Evolutionary conservation across 2,888 invertebrate genomes (phyloP).

Genomic region (Epinotia bilunana): DNA sequence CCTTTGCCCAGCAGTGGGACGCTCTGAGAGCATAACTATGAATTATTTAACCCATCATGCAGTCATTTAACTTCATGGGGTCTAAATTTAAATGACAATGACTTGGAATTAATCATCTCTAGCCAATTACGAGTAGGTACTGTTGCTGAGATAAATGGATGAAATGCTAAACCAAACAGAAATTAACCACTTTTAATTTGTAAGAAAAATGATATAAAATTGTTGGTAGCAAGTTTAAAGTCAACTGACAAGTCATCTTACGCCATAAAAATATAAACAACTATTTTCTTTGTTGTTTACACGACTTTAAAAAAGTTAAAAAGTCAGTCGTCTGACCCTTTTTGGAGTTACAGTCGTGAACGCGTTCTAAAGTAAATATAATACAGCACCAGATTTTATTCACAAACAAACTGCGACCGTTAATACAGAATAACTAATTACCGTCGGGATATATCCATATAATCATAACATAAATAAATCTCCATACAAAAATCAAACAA

Average conservation of each 20-base stretch:
- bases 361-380: slow-evolving; percentile 36
- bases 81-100: not conserved
- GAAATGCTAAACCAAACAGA: too few relatives aligned
- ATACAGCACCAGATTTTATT: slow-evolving; percentile 47
- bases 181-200: too few relatives aligned
- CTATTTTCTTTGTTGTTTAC: slow-evolving; percentile 22
- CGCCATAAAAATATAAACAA: not conserved
- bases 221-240: not conserved
- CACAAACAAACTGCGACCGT: slow-evolving; percentile 57
- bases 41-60: not conserved
- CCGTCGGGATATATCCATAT: slow-evolving; percentile 57
- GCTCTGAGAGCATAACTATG: not conserved
- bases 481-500: slow-evolving; percentile 56
- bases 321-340: slow-evolving; percentile 14
- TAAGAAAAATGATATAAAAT: too few relatives aligned
- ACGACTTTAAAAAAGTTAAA: slow-evolving; percentile 14
- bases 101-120: not conserved
- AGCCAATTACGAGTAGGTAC: too few relatives aligned
- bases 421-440: slow-evolving; percentile 63
- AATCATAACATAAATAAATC: slow-evolving; percentile 66
- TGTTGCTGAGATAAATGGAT: too few relatives aligned
- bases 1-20: slow-evolving; percentile 35
- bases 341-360: slow-evolving; percentile 15
- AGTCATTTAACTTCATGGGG: not conserved
- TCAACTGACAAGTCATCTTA: not conserved